Conservation (phyloP, 2,888 invertebrate genomes). For the Ganaspis brasiliensis region DNA sequence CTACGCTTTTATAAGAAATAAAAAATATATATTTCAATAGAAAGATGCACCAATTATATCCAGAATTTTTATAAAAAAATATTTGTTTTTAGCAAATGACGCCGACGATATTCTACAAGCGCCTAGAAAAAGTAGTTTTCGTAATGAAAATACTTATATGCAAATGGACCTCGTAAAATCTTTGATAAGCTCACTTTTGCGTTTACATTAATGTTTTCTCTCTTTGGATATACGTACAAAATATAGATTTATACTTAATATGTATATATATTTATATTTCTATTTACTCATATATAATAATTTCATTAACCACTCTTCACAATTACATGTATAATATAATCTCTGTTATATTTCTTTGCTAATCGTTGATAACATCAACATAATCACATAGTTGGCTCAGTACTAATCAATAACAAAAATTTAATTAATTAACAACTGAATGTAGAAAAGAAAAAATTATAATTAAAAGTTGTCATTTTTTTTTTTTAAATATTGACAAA, state of each 20-base stretch:
- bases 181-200: conserved; percentile 70
- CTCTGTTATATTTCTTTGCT: conserved; percentile 71
- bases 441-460: conserved; percentile 36
- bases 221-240: conserved; percentile 79
- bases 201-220: conserved; percentile 65
- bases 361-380: conserved; percentile 71
- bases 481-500: neutral
- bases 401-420: conserved; percentile 73
- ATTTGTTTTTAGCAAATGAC: conserved; percentile 64
- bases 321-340: conserved; percentile 74
- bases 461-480: conserved; percentile 50
- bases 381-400: conserved; percentile 69
- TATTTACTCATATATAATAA: conserved; percentile 51
- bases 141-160: conserved; percentile 13
- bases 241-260: conserved; percentile 68
- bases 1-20: conserved; percentile 55
- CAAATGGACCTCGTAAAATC: conserved; percentile 62
- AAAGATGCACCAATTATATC: conserved; percentile 67
- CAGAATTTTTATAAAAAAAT: conserved; percentile 70
- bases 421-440: conserved; percentile 69
- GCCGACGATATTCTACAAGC: conserved; percentile 64
- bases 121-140: conserved; percentile 21
- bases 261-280: conserved; percentile 56
- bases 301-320: conserved; percentile 60
- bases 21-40: conserved; percentile 67